Percentiles rank a stretch among this genome's conserved stretches.
Conservation (phyloP, 1,140 invertebrate species). For the Papilio polytes region DNA sequence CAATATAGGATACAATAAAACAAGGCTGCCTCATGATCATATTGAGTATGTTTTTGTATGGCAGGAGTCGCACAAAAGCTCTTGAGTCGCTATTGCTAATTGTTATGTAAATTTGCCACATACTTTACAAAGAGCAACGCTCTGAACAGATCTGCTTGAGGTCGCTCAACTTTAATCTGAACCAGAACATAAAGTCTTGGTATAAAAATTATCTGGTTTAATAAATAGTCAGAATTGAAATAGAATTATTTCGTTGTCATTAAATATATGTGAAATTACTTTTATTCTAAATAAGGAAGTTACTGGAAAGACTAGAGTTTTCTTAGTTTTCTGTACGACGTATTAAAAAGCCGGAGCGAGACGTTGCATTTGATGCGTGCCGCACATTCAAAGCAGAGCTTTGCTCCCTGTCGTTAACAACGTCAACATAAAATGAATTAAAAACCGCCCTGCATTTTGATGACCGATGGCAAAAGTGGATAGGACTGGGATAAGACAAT, state of each 20-base stretch:
- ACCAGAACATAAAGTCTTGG: not conserved
- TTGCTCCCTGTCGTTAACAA: constrained; percentile 1
- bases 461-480: not conserved
- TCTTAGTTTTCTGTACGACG: not conserved
- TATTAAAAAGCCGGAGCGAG: not conserved
- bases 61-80: not conserved
- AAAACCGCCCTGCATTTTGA: not conserved
- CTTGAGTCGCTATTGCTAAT: not conserved
- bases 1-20: too few species aligned
- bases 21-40: too few species aligned
- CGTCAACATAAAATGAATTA: constrained; percentile 11
- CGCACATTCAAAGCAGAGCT: constrained; percentile 4
- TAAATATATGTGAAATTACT: not conserved
- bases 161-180: not conserved
- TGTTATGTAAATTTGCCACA: not conserved
- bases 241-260: not conserved
- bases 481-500: not conserved
- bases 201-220: not conserved
- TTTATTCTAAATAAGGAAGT: too few species aligned
- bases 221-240: not conserved
- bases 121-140: not conserved
- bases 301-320: not conserved
- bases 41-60: not conserved
- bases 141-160: not conserved
- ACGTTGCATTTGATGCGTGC: constrained; percentile 12